A percentile compares a stretch with the other conserved stretches of the same genome.
These are phyloP conservation scores for Gopherus flavomarginatus DNA, from an alignment of 2,113 vertebrate genomes.

Conservation along the genomic window DNA sequence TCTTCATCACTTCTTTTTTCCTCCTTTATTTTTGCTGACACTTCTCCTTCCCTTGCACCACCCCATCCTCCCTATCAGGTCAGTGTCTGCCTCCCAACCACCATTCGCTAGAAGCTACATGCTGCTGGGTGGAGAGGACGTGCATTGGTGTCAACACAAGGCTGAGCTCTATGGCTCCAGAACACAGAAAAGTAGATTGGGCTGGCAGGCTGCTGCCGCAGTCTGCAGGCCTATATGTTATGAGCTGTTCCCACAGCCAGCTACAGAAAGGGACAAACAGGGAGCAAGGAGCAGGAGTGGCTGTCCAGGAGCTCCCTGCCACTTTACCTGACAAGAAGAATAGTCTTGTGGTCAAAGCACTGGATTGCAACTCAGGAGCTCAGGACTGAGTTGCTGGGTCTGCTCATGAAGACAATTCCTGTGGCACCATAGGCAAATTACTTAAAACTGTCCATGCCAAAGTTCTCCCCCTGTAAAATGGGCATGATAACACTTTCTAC, in stretches of 20 bases:
- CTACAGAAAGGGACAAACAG: background rate
- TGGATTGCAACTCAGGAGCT: background rate
- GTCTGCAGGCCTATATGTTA: background rate
- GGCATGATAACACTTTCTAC: background rate
- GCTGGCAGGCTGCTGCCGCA: background rate
- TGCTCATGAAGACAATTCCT: background rate
- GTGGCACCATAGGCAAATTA: accelerated
- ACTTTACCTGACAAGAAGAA: background rate
- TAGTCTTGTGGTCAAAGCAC: background rate
- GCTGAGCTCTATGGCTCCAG: background rate
- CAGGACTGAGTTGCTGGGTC: background rate
- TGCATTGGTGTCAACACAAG: background rate
- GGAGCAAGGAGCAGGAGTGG: background rate
- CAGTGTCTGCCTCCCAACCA: background rate
- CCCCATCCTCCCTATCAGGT: background rate
- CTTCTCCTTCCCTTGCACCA: background rate
- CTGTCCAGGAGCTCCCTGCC: background rate
- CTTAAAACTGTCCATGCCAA: background rate
- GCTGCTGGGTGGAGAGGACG: background rate
- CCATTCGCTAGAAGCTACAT: background rate
- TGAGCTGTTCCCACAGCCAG: background rate
- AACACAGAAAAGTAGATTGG: background rate
- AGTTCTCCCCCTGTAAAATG: background rate
- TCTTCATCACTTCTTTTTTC: accelerated
- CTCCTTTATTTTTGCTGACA: background rate